Evolutionary conservation across 2,888 invertebrate genomes (phyloP), one percentile per base, ranked within the genome.

Genomic region (Amorpha juglandis): DNA sequence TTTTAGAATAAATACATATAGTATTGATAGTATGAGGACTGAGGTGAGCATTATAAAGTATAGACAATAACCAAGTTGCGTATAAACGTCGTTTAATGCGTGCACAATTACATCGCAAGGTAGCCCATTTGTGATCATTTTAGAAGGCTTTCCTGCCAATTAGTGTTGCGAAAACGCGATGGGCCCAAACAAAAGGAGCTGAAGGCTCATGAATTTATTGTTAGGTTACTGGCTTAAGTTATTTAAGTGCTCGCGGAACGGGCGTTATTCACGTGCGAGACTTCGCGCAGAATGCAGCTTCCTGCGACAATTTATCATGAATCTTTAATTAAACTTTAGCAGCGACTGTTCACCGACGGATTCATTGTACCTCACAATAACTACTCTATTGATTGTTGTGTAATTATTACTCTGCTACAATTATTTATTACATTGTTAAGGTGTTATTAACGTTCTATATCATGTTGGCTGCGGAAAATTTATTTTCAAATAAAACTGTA

Each of bases 241-340:
- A 91, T 89, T 90, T 90, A 91, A 90, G 89, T 89, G 90, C 87
- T 86, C 82, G 81, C 79, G 86, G 79, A 83, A 84, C 82, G 86
- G 80, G 83, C 84, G 90, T 87, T 89, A 87, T 91, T 92, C 91
- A 89, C 89, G 90, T 89, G 85, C 85, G 86, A 86, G 85, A 82
- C 83, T 83, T 81, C 77, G 79, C 82, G 82, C 83, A 87, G 88
- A 88, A 88, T 91, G 90, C 92, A 91, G 88, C 91, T 90, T 89
- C 90, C 90, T 86, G 83, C 86, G 88, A 90, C 91, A 90, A 92
- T 92, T 92, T 92, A 92, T 92, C 92, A 92, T 92, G 91, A 92
- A 92, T 92, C 92, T 92, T 92, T 92, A 92, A 92, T 92, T 92
- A 92, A 92, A 92, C 88, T 92, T 92, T 88, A 89, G 83, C 89